A percentile compares a stretch with the other conserved stretches of the same genome.
Evolutionary conservation across 2,113 vertebrate genomes (phyloP).

Genomic region (Engystomops pustulosus): DNA sequence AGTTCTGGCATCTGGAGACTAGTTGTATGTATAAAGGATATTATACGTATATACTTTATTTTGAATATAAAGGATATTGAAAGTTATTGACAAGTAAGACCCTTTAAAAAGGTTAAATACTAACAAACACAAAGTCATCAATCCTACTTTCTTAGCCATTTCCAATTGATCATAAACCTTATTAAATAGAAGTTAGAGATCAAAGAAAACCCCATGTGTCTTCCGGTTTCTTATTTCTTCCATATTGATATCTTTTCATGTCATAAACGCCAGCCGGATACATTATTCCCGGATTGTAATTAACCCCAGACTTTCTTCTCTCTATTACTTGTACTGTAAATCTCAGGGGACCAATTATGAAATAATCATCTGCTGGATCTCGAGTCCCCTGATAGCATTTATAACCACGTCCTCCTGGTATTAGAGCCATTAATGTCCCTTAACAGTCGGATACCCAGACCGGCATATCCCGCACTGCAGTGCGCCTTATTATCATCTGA

Average conservation of each 20-base stretch:
- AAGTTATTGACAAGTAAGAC: too few relatives aligned
- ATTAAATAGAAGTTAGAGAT: not conserved
- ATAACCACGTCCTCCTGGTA: not conserved
- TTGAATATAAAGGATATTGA: too few relatives aligned
- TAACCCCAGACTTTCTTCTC: not conserved
- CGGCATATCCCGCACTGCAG: not conserved
- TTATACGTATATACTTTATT: too few relatives aligned
- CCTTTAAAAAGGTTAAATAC: too few relatives aligned
- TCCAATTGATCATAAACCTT: too few relatives aligned
- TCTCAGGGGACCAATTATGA: constrained; percentile 19
- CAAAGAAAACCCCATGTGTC: not conserved
- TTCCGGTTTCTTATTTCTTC: not conserved
- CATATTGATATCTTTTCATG: not conserved
- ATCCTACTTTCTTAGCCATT: too few relatives aligned
- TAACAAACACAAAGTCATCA: too few relatives aligned
- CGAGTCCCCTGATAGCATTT: not conserved
- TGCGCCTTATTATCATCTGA: not conserved
- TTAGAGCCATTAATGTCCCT: not conserved
- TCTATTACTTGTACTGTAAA: not conserved
- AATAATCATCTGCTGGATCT: not conserved
- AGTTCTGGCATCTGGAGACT: too few relatives aligned
- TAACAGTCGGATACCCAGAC: not conserved
- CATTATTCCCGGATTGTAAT: not conserved
- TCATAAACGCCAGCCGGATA: not conserved
- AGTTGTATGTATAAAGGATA: too few relatives aligned